Percentiles rank a stretch among this genome's conserved stretches.
Conservation (phyloP, 1,140 invertebrate genomes). For the Polyergus mexicanus region DNA sequence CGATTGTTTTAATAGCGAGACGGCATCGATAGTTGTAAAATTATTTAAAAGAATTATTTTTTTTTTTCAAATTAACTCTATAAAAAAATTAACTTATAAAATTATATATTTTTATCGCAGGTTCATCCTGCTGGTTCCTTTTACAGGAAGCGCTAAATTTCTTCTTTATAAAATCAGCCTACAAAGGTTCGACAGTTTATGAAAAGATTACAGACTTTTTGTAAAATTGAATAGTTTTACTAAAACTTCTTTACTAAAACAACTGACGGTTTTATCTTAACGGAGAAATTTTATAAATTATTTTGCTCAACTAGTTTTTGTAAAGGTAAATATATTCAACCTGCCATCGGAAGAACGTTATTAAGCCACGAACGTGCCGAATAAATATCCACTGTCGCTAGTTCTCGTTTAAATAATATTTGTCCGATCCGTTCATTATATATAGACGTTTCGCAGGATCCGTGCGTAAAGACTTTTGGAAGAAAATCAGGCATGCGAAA, state of each 20-base stretch:
- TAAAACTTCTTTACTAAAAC: too few species aligned
- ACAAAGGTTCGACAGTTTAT: too few species aligned
- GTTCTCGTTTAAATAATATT: neutral
- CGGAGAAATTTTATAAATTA: too few species aligned
- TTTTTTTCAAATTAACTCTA: neutral
- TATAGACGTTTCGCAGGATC: conserved; percentile 35
- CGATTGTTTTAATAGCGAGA: neutral
- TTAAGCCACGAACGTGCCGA: neutral
- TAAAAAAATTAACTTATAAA: neutral
- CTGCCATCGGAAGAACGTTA: neutral
- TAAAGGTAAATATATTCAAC: too few species aligned
- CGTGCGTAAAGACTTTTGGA: conserved; percentile 32
- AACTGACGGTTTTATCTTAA: too few species aligned
- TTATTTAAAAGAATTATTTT: conserved; percentile 8
- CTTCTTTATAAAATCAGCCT: neutral
- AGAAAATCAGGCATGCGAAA: conserved; percentile 53
- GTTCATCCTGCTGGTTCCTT: neutral
- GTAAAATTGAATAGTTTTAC: too few species aligned
- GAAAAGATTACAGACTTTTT: too few species aligned
- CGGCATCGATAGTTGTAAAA: neutral
- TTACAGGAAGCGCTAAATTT: neutral
- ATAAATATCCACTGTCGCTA: neutral
- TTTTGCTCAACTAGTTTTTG: too few species aligned
- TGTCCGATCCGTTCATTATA: neutral
- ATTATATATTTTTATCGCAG: too few species aligned